Base-by-base conservation (phyloP, 2,888 invertebrate species). In the Diarsia rubi region DNA sequence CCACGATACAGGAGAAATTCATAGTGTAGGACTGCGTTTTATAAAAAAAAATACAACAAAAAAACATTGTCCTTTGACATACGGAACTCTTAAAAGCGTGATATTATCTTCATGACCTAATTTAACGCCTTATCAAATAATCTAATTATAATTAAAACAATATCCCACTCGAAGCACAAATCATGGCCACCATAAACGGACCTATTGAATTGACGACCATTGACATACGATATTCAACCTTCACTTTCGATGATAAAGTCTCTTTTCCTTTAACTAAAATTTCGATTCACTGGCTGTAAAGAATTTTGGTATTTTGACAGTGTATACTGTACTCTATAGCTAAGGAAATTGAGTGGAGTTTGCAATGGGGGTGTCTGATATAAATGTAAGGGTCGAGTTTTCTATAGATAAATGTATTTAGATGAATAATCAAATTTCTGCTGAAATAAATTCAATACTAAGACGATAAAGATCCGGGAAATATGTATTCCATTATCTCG, bases 391-490 rank as follows among this genome's bases (percentile, higher is more conserved):
- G 85, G 81, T 74, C 78, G 73, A 85, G 78, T 86, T 78, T 76
- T 37, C 59, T 52, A 69, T 65, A 78, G 66, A 63, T 83, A 85
- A 78, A 66, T 62, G 74, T 67, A 78, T 75, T 86, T 85, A 79
- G 60, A 64, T n/a, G 42, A 65, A 83, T 77, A 86, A 82, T 74
- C 47, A 67, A 69, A 75, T 86, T 81, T 31, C 65, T 63, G 66
- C 42, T 47, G 78, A 78, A 86, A 80, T 86, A 86, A 86, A 86
- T 86, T 85, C 75, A 77, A 80, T 85, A 72, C 66, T 69, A 72
- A 74, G 19, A 57, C 11, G 44, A 57, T 65, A 74, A 62, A 31
- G 44, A 65, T 12, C 5, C 2, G n/a, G 42, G 57, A 67, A 75
- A 62, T 81, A 73, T 75, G 69, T 67, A 54, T 57, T 63, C 11